Evolutionary conservation across 2,113 vertebrate species (phyloP), one percentile per base, ranked within the genome.

Genomic region (Phalacrocorax aristotelis): DNA sequence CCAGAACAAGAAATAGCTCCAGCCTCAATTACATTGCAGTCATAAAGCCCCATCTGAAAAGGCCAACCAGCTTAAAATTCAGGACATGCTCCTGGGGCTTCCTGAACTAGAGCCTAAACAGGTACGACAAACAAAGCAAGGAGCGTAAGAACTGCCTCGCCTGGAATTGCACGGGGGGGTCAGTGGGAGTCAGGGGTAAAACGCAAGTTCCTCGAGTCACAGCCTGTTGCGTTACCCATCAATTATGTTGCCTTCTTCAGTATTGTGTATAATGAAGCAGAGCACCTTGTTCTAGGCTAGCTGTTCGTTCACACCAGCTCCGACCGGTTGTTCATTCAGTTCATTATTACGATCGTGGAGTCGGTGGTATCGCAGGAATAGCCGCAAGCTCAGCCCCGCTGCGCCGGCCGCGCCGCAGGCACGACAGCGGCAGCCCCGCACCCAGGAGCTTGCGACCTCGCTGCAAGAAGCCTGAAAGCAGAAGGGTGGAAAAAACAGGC

Each of bases 201-300:
- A 1, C 3, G 0, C 15, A 14, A 51, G n/a, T 40, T 60, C 84
- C 54, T 5, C 0, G 64, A 77, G 40, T n/a, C 79, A 42, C 25
- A 60, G 58, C 36, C 49, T 52, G 3, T 7, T 69, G 76, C 76
- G 61, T 38, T 4, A 48, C 49, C 75, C 80, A 83, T 34, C 57
- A 19, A 15, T 66, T 23, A 23, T 3, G 12, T 30, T 4, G 64
- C 38, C 77, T 27, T 36, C 85, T 75, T 54, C 42, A 25, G 13
- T 16, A 5, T 0, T 7, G 55, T 22, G 15, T 4, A 15, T 13
- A n/a, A 69, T 1, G 4, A 60, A 62, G 55, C 36, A 5, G 64
- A 25, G 58, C 36, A 22, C 54, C 57, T 14, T 32, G 60, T 58
- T 57, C 38, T 18, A 34, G 77, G 54, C 52, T 83, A 20, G 52